Evolutionary conservation across 2,113 vertebrate genomes (phyloP).

Genomic region (Chaenocephalus aceratus): DNA sequence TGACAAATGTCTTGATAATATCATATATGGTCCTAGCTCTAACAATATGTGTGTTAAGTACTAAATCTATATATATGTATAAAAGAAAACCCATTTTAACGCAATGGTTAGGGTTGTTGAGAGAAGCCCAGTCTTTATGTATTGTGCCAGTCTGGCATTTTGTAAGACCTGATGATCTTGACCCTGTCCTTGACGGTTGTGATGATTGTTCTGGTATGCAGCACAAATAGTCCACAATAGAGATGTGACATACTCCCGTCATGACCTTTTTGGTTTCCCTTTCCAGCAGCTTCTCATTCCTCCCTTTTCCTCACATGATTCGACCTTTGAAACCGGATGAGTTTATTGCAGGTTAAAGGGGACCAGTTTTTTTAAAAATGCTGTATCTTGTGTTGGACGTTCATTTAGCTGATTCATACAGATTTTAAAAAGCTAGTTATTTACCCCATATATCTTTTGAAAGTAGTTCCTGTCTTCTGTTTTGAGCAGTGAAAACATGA

Average conservation of each 20-base stretch:
- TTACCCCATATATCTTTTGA: background rate
- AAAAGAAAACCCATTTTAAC: background rate
- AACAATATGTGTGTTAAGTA: background rate
- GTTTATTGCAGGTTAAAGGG: slow-evolving; percentile 21
- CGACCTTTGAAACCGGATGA: slow-evolving; percentile 45
- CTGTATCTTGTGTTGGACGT: background rate
- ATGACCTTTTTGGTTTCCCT: slow-evolving; percentile 43
- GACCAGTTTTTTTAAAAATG: background rate
- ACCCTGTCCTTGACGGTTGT: slow-evolving; percentile 22
- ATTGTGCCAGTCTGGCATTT: slow-evolving; percentile 21
- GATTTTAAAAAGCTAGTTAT: background rate
- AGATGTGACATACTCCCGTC: slow-evolving; percentile 34
- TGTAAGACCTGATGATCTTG: slow-evolving; percentile 27
- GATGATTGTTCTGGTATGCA: slow-evolving; percentile 34
- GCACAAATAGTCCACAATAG: slow-evolving; percentile 34
- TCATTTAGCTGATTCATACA: background rate
- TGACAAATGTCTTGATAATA: background rate
- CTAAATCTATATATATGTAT: background rate
- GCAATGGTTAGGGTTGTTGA: background rate
- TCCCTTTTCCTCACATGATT: slow-evolving; percentile 61
- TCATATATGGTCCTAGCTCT: background rate
- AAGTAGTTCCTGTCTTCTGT: slow-evolving; percentile 24
- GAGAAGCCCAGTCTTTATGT: background rate
- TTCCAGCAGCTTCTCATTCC: slow-evolving; percentile 34
- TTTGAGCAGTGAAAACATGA: background rate